A percentile compares a stretch with the other conserved stretches of the same genome.
Conservation (phyloP, 1,140 invertebrate species). For the Ptiloglossa arizonensis region DNA sequence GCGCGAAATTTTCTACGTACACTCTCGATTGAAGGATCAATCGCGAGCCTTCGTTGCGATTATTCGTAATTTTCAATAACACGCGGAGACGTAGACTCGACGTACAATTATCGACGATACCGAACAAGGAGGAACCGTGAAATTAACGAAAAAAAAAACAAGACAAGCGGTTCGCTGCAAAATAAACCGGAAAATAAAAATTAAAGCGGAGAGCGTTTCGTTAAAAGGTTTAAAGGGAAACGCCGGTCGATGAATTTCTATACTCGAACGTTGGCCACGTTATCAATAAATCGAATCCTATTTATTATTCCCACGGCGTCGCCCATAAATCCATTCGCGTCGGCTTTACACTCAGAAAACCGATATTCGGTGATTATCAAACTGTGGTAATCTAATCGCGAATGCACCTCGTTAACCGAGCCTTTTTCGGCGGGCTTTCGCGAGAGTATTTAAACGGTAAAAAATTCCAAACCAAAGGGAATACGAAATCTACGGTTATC, state of each 20-base stretch:
- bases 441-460: too few relatives aligned
- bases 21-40: too few relatives aligned
- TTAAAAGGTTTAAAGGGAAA: slow-evolving; percentile 2
- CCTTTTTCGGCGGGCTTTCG: not conserved
- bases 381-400: slow-evolving; percentile 2
- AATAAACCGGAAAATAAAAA: not conserved
- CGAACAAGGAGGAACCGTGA: not conserved
- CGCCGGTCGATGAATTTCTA: not conserved
- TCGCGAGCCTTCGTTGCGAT: too few relatives aligned
- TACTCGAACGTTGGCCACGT: not conserved
- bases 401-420: not conserved
- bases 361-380: slow-evolving; percentile 21
- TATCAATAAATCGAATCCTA: slow-evolving; percentile 33
- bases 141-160: not conserved
- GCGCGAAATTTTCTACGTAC: too few relatives aligned
- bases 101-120: too few relatives aligned
- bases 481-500: too few relatives aligned
- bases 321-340: not conserved
- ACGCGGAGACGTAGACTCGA: too few relatives aligned
- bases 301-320: slow-evolving; percentile 21
- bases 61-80: too few relatives aligned
- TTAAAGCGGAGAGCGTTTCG: not conserved
- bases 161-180: too few relatives aligned
- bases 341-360: not conserved
- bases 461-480: too few relatives aligned